Percentiles rank a stretch among this genome's conserved stretches.
Evolutionary conservation across 2,113 vertebrate genomes (phyloP).

Genomic region (Haemorhous mexicanus): DNA sequence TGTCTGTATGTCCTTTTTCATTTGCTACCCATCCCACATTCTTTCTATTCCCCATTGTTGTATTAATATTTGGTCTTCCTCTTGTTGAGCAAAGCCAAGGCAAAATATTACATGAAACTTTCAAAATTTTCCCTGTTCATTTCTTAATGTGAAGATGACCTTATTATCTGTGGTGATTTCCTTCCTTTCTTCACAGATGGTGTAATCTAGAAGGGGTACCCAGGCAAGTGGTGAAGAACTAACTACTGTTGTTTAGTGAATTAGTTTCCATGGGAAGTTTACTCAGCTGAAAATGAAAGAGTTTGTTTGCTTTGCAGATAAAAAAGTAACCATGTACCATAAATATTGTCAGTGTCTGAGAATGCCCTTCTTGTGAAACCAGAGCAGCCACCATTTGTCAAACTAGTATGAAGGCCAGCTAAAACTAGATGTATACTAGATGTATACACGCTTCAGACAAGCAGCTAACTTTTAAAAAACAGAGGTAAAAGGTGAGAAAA

Average conservation of each 20-base stretch:
- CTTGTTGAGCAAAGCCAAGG: background rate
- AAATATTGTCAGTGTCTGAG: background rate
- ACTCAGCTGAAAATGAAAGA: conserved; percentile 14
- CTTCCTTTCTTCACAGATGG: conserved; percentile 30
- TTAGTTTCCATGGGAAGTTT: conserved; percentile 31
- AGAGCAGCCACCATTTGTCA: background rate
- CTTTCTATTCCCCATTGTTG: background rate
- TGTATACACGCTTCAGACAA: background rate
- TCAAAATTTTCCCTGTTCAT: background rate
- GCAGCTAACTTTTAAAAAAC: background rate
- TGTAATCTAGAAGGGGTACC: background rate
- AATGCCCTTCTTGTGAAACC: conserved; percentile 27
- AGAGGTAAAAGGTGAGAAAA: background rate
- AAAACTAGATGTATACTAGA: background rate
- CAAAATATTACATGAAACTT: background rate
- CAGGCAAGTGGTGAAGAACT: background rate
- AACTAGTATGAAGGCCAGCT: background rate
- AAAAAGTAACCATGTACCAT: background rate
- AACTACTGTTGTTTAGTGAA: conserved; percentile 8
- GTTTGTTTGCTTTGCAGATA: conserved; percentile 14
- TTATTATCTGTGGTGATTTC: conserved; percentile 26
- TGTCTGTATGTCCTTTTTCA: background rate
- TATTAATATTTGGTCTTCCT: background rate
- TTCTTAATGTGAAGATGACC: conserved; percentile 29
- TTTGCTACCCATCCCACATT: background rate